Evolutionary conservation across 1,140 invertebrate genomes (phyloP), one percentile per base, ranked within the genome.

Genomic region (Zaprionus lachaisei): DNA sequence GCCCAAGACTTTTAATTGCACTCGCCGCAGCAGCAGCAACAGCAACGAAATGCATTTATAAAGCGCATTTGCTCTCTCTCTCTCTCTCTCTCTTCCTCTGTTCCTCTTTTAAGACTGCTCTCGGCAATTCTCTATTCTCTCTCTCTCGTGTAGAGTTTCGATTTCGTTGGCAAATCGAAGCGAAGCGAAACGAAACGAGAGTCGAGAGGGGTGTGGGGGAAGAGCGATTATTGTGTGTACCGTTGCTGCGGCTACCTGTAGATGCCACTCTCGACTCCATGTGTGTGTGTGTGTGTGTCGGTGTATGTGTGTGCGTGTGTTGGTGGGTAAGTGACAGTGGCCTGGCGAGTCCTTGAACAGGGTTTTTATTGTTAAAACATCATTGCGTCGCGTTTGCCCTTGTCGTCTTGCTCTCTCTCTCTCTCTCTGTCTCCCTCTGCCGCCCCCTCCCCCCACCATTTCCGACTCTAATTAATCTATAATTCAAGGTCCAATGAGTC

Each of bases 191-290:
- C 20, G 41, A 14, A 9, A 37, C 20, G 37, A 51, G 20, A 7
- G 47, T 12, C 17, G 47, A 20, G 20, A 12, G n/a, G 11, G 47
- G 20, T 34, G 47, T 22, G 47, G 9, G 20, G 70, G 55, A 47
- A 70, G 38, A 76, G 77, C 72, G 44, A 73, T 69, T 80, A 73
- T 69, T 80, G 83, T 80, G 83, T 79, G 75, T 80, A 70, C 65
- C 83, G 72, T 81, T 81, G 83, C 83, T 91, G 89, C 81, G 89
- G 87, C 87, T 91, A 91, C 87, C 87, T 91, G 87, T 91, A 91
- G 87, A 91, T 91, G 83, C 74, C 79, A 77, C 64, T 79, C 65
- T 47, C 79, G 70, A 60, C 31, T 54, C 28, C 24, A 4, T 44
- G 17, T 34, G 58, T 5, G 12, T 17, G 4, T 14, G 47, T 31